Percentiles rank a stretch among this genome's conserved stretches.
phyloP scores from a whole-genome alignment of 1,140 invertebrate species.

The Conus ventricosus region DNA sequence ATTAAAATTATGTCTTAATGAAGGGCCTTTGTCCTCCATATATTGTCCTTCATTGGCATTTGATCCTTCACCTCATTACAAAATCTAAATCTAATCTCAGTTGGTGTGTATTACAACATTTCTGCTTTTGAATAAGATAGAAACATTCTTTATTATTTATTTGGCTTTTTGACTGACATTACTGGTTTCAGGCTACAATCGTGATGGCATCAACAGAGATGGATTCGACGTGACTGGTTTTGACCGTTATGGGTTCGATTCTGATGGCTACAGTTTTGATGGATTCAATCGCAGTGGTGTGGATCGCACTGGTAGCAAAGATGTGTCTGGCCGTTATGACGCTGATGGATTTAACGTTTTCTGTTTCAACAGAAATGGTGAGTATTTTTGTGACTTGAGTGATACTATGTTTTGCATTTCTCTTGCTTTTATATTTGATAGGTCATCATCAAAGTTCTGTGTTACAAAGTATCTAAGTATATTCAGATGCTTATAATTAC shows the following conservation, averaged over 20 bases:
- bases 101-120: no score
- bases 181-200: conserved; percentile 55
- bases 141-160: no score
- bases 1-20: no score
- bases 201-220: conserved; percentile 59
- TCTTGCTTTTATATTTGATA: background rate
- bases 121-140: no score
- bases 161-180: no score
- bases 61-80: no score
- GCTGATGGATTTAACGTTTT: conserved; percentile 52
- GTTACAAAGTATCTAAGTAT: no score
- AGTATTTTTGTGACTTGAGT: background rate
- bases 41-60: no score
- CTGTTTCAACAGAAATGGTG: conserved; percentile 61
- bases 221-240: conserved; percentile 61
- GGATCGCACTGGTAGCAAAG: conserved; percentile 51
- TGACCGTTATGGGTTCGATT: conserved; percentile 60
- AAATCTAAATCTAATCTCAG: no score
- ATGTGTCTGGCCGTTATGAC: conserved; percentile 47
- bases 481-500: no score
- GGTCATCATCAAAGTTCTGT: background rate
- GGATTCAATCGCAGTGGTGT: conserved; percentile 54
- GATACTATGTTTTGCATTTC: background rate
- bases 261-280: conserved; percentile 56
- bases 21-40: no score